phyloP scores from a whole-genome alignment of 53 echinoderm and acorn worm genomes.

The Astropecten irregularis region DNA sequence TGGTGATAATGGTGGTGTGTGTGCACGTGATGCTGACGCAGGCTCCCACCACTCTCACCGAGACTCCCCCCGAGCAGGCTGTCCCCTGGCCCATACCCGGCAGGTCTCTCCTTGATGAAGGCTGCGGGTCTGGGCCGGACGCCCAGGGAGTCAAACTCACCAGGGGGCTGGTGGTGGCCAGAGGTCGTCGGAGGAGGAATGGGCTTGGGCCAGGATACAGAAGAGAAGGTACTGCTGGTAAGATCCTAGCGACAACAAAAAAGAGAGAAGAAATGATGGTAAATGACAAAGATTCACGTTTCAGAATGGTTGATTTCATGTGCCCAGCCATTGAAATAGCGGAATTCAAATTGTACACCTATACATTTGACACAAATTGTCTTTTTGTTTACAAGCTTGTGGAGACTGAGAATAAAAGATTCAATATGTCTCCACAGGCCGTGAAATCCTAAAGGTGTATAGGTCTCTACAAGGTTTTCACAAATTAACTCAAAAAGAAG shows the following conservation, averaged over 20 bases:
- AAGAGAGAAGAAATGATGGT: no score
- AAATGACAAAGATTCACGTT: no score
- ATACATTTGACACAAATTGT: no score
- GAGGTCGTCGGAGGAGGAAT: conserved; percentile 21
- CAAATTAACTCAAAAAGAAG: no score
- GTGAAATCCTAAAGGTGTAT: no score
- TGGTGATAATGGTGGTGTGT: conserved; percentile 81
- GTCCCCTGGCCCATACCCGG: conserved; percentile 1
- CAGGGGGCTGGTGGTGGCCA: conserved; percentile 15
- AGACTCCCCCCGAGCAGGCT: conserved; percentile 19
- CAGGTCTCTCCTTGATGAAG: conserved; percentile 8
- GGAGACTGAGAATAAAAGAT: no score
- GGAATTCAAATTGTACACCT: no score
- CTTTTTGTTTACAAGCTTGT: no score
- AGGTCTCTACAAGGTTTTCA: no score
- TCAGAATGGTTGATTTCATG: no score
- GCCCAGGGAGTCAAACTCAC: conserved; percentile 62
- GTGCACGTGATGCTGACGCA: conserved; percentile 58
- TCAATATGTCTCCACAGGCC: no score
- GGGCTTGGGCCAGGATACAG: conserved; percentile 80
- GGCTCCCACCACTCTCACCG: conserved; percentile 4
- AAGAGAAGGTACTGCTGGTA: conserved; percentile 71
- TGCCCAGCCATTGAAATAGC: no score
- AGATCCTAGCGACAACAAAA: conserved; percentile 56
- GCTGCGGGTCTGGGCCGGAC: conserved; percentile 29